Conservation (phyloP, 2,888 invertebrate species). For the Galeopsomyia nigrocyanea region DNA sequence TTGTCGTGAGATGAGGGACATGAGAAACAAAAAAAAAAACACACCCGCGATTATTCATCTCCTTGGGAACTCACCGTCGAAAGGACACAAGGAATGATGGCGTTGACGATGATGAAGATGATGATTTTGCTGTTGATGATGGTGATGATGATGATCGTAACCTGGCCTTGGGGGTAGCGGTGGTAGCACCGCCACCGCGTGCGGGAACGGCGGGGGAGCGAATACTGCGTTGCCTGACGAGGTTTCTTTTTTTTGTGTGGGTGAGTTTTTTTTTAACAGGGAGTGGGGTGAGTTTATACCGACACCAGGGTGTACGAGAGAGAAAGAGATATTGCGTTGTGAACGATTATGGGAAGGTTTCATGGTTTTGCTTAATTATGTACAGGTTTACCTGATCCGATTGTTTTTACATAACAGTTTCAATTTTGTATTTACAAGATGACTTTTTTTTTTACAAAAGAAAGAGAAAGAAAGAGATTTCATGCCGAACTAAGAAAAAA, state of each 20-base stretch:
- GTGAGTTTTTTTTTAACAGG: conserved; percentile 8
- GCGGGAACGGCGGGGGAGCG: conserved; percentile 70
- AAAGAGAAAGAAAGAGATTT: too few relatives aligned
- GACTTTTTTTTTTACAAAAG: too few relatives aligned
- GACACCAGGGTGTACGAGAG: background rate
- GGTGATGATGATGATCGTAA: conserved; percentile 54
- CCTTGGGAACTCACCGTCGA: conserved; percentile 43
- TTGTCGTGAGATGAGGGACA: too few relatives aligned
- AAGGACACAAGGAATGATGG: conserved; percentile 36
- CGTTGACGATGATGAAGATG: conserved; percentile 15
- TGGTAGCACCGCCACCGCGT: conserved; percentile 76
- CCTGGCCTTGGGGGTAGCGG: conserved; percentile 67
- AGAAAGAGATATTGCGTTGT: conserved; percentile 7
- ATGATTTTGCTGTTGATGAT: conserved; percentile 27
- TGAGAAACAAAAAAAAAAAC: too few relatives aligned
- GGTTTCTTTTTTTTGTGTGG: conserved; percentile 19
- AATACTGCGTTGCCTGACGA: background rate
- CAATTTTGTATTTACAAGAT: too few relatives aligned
- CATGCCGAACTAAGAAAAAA: too few relatives aligned
- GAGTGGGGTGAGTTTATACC: background rate
- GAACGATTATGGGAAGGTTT: too few relatives aligned
- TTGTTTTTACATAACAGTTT: too few relatives aligned
- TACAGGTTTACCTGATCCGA: too few relatives aligned
- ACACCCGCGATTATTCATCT: too few relatives aligned
- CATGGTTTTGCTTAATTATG: too few relatives aligned